A percentile compares a stretch with the other conserved stretches of the same genome.
These are phyloP conservation scores for Rotaria magnacalcarata DNA, from an alignment of 2,888 invertebrate species.

Conservation along the genomic window DNA sequence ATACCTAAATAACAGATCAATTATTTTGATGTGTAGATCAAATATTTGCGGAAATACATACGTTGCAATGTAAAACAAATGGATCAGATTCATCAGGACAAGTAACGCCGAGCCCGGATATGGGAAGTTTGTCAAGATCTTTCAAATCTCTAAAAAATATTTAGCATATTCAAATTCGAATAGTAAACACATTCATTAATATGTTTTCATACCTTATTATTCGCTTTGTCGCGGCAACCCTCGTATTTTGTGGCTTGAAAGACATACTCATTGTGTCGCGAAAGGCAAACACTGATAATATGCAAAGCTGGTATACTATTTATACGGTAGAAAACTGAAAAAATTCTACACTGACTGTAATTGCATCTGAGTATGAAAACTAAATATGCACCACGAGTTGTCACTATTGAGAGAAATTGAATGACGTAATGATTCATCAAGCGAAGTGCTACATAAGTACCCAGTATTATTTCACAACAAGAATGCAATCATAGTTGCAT, in stretches of 20 bases:
- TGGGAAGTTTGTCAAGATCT: not conserved
- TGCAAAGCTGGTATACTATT: no score
- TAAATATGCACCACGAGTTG: no score
- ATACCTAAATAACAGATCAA: not conserved
- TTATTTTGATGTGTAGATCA: not conserved
- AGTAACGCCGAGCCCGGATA: not conserved
- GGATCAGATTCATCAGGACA: slow-evolving; percentile 11
- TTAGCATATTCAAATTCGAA: not conserved
- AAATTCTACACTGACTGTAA: no score
- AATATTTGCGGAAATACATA: not conserved
- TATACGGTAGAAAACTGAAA: no score
- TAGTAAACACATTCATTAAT: not conserved
- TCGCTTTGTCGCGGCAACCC: not conserved
- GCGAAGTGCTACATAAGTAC: no score
- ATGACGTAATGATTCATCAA: no score
- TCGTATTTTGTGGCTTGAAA: not conserved
- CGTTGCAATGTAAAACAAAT: slow-evolving; percentile 27
- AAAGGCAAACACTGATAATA: no score
- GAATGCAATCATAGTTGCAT: no score
- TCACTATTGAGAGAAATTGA: no score
- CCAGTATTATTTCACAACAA: no score
- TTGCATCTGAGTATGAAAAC: no score
- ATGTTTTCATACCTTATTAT: not conserved
- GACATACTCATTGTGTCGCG: not conserved
- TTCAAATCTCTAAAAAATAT: not conserved